phyloP scores from a whole-genome alignment of 2,113 vertebrate genomes.

The Ardeotis arabs region DNA sequence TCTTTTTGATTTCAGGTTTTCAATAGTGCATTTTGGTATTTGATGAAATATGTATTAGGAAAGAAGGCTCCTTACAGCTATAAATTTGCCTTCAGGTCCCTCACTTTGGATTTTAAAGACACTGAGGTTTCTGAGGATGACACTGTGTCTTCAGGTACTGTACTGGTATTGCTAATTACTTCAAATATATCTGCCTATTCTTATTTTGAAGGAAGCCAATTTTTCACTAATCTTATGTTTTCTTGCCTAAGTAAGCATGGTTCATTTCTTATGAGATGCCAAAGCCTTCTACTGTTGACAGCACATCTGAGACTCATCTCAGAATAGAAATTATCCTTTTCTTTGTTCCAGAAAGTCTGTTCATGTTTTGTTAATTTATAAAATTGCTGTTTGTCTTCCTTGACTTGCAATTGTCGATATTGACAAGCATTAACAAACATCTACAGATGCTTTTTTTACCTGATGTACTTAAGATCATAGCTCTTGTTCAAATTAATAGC shows the following conservation, averaged over 20 bases:
- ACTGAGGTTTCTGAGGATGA: conserved; percentile 29
- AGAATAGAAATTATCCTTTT: not conserved
- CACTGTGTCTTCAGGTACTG: conserved; percentile 65
- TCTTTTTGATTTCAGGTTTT: conserved; percentile 79
- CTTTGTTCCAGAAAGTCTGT: not conserved
- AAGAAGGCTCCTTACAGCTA: conserved; percentile 70
- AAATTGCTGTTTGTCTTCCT: not conserved
- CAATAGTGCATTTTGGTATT: conserved; percentile 80
- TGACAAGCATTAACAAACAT: not conserved
- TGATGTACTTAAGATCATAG: not conserved
- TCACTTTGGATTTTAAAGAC: conserved; percentile 75
- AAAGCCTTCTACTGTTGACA: not conserved
- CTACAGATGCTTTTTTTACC: not conserved
- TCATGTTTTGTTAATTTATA: not conserved
- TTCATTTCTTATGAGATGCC: not conserved
- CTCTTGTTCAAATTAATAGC: not conserved
- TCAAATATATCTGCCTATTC: not conserved
- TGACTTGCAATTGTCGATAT: not conserved
- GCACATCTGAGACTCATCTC: not conserved
- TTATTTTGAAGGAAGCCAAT: not conserved
- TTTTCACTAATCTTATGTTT: not conserved
- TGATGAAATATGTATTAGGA: conserved; percentile 74
- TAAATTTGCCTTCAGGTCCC: conserved; percentile 80
- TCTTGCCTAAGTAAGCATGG: not conserved
- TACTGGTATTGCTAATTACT: not conserved